Evolutionary conservation across 2,888 invertebrate species (phyloP).

Genomic region (Phengaris arion): DNA sequence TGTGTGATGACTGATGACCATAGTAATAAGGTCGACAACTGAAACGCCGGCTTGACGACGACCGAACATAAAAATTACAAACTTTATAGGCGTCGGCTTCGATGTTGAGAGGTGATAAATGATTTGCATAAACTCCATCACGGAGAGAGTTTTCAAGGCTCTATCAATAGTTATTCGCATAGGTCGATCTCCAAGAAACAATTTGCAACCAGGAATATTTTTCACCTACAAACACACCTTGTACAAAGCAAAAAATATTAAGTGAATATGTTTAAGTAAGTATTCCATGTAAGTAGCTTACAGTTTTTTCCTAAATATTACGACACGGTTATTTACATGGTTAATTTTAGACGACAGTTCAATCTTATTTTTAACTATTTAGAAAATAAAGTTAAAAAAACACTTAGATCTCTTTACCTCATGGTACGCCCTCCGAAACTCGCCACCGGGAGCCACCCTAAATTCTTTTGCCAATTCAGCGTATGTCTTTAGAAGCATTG

Average conservation of each 20-base stretch:
- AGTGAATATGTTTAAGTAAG: neutral
- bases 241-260: slow-evolving; percentile 19
- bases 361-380: too few relatives aligned
- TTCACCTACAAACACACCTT: too few relatives aligned
- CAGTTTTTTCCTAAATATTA: too few relatives aligned
- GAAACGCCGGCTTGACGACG: neutral
- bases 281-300: too few relatives aligned
- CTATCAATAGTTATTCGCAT: slow-evolving; percentile 72
- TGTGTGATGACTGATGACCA: too few relatives aligned
- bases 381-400: neutral
- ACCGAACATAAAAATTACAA: slow-evolving; percentile 38
- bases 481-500: slow-evolving; percentile 71
- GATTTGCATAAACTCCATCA: slow-evolving; percentile 70
- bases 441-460: slow-evolving; percentile 73
- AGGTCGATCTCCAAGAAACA: slow-evolving; percentile 71
- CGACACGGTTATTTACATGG: too few relatives aligned
- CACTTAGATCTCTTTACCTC: slow-evolving; percentile 49
- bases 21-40: too few relatives aligned
- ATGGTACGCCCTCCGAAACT: slow-evolving; percentile 71
- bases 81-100: slow-evolving; percentile 68
- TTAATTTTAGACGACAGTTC: too few relatives aligned
- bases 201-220: slow-evolving; percentile 70
- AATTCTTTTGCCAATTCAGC: slow-evolving; percentile 72
- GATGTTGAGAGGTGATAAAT: slow-evolving; percentile 65
- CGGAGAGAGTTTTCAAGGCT: slow-evolving; percentile 67